Percentiles rank a stretch among this genome's conserved stretches.
Conservation (phyloP, 2,113 vertebrate species). For the Eretmochelys imbricata region DNA sequence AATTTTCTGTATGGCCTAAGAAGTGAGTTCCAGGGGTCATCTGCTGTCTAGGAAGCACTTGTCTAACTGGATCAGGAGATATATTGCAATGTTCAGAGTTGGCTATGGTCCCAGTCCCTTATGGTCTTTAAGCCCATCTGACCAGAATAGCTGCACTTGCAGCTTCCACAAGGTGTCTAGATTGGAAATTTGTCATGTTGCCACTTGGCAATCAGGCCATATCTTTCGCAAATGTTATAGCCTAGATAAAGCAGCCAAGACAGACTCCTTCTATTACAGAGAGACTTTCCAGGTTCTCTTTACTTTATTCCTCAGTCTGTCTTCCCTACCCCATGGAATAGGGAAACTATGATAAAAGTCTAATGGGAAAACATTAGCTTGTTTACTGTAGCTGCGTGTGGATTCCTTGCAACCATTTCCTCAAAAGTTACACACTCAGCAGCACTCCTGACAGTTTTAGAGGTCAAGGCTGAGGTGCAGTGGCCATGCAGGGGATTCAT, state of each 20-base stretch:
- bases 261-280: slow-evolving; percentile 50
- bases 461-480: not conserved
- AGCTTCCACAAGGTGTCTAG: slow-evolving; percentile 68
- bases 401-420: slow-evolving; percentile 58
- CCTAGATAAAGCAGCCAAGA: slow-evolving; percentile 49
- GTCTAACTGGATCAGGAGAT: slow-evolving; percentile 55
- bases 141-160: slow-evolving; percentile 55
- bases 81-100: slow-evolving; percentile 17
- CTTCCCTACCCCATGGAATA: slow-evolving; percentile 56
- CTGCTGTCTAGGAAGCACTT: slow-evolving; percentile 50
- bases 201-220: slow-evolving; percentile 54
- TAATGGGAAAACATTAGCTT: slow-evolving; percentile 38
- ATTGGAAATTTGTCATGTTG: slow-evolving; percentile 29
- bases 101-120: slow-evolving; percentile 19
- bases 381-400: not conserved
- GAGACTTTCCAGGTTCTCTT: slow-evolving; percentile 65
- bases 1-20: not conserved
- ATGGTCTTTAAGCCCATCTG: slow-evolving; percentile 43
- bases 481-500: not conserved
- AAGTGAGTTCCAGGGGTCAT: slow-evolving; percentile 45
- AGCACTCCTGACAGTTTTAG: not conserved
- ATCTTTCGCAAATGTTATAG: not conserved
- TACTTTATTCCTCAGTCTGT: slow-evolving; percentile 63
- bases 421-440: not conserved
- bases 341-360: slow-evolving; percentile 55